These are phyloP conservation scores for Myotis lucifugus DNA, from an alignment of 2,113 vertebrate genomes.

Conservation along the genomic window DNA sequence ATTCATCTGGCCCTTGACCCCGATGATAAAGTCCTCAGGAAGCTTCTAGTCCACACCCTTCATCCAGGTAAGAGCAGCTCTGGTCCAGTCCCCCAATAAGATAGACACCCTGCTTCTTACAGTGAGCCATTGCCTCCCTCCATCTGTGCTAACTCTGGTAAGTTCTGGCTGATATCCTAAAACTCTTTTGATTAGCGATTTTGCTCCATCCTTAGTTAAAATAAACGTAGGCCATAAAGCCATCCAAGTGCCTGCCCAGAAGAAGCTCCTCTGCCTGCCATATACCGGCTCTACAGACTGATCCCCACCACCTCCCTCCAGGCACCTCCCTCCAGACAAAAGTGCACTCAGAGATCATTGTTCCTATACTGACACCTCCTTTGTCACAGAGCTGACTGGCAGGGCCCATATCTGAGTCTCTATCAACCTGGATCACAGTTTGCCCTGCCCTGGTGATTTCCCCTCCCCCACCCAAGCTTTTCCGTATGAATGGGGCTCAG, in stretches of 20 bases:
- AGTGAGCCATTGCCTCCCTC: background rate
- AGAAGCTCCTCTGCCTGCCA: background rate
- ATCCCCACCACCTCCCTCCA: rapidly evolving
- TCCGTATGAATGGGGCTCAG: too few species aligned
- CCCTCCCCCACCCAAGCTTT: too few species aligned
- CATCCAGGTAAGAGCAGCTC: background rate
- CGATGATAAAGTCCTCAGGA: background rate
- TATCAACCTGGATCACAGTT: too few species aligned
- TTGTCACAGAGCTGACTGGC: too few species aligned
- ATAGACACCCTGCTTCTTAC: background rate
- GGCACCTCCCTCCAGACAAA: too few species aligned
- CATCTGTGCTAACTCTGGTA: background rate
- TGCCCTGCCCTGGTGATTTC: too few species aligned
- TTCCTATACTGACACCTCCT: too few species aligned
- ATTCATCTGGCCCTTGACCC: background rate
- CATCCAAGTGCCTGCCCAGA: background rate
- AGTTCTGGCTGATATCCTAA: background rate
- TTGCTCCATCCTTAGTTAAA: background rate
- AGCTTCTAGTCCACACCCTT: background rate
- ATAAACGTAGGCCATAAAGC: background rate
- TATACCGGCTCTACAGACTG: background rate
- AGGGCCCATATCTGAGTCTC: too few species aligned
- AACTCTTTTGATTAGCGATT: background rate
- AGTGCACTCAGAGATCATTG: too few species aligned
- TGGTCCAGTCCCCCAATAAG: background rate